Base-by-base conservation (phyloP, 2,797 vertebrate species). In the Botia almorhae region DNA sequence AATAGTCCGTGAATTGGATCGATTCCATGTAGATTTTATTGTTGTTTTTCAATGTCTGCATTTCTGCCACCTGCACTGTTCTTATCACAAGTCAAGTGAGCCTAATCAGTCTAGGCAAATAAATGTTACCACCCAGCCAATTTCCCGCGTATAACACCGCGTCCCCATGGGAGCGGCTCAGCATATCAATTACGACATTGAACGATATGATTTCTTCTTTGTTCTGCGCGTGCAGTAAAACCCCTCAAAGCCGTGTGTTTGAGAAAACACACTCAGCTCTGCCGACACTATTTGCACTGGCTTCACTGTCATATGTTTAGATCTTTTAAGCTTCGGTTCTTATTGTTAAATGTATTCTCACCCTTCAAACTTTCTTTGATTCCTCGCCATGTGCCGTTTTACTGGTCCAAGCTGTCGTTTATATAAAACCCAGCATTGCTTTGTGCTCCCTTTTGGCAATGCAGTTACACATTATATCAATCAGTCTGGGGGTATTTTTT, bases 101-200 rank as follows among this genome's bases (percentile, higher is more conserved):
- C 65, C 80, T 86, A 78, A 87, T 83, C 85, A 76, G 71, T 83
- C 74, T 74, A 81, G 74, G 80, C 70, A 85, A 84, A 86, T 85
- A 87, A 86, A 86, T 83, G 83, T 53, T 81, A 56, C 84, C 76
- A 79, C 78, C 69, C 80, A 72, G 76, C 79, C 80, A 83, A 84
- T 85, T 87, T 86, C 76, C 73, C 72, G 84, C 84, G 84, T 86
- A 85, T 81, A 63, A 85, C 72, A 80, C 74, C 67, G 43, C 29
- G 48, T 83, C 82, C 84, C 78, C 29, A 33, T 76, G 69, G 85
- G 82, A 85, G 75, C 77, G 84, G 82, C 80, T 63, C 43, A 14
- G 81, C 81, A 83, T 85, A 85, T 83, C 80, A 86, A 79, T 79
- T 88, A 84, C 81, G 74, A 65, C 63, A 76, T 50, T 53, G 75